These are phyloP conservation scores for Allobates femoralis DNA, from an alignment of 2,797 vertebrate genomes.

Conservation along the genomic window DNA sequence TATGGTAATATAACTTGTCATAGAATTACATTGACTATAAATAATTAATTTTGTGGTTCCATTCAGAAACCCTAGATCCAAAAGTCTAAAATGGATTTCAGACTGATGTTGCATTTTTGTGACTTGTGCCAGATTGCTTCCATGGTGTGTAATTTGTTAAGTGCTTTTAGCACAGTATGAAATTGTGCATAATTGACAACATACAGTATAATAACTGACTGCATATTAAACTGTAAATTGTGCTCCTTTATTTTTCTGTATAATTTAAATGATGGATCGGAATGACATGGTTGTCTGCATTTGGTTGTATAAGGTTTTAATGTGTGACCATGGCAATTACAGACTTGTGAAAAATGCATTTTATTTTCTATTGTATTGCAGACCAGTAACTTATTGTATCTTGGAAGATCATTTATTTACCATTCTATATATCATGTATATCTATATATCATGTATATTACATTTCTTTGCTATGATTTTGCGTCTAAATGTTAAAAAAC, in stretches of 20 bases:
- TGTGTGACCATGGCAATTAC: background rate
- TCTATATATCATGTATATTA: background rate
- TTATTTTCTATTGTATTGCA: background rate
- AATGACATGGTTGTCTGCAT: conserved; percentile 14
- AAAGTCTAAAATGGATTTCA: conserved; percentile 11
- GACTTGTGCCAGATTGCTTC: conserved; percentile 20
- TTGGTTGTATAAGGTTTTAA: background rate
- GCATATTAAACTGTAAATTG: conserved; percentile 34
- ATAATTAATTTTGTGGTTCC: background rate
- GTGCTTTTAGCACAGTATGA: conserved; percentile 36
- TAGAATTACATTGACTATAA: background rate
- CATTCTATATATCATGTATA: too few relatives aligned
- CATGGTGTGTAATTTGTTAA: conserved; percentile 30
- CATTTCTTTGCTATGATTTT: background rate
- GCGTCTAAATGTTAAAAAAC: background rate
- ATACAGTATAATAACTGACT: conserved; percentile 38
- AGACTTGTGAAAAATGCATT: background rate
- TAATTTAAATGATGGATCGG: background rate
- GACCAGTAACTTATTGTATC: background rate
- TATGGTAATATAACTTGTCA: background rate
- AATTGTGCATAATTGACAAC: conserved; percentile 34
- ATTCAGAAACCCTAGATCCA: background rate
- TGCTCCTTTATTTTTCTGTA: conserved; percentile 24
- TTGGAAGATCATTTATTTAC: background rate
- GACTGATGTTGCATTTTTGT: conserved; percentile 13